Evolutionary conservation across 2,888 invertebrate genomes (phyloP), one percentile per base, ranked within the genome.

Genomic region (Tetragonula carbonaria): DNA sequence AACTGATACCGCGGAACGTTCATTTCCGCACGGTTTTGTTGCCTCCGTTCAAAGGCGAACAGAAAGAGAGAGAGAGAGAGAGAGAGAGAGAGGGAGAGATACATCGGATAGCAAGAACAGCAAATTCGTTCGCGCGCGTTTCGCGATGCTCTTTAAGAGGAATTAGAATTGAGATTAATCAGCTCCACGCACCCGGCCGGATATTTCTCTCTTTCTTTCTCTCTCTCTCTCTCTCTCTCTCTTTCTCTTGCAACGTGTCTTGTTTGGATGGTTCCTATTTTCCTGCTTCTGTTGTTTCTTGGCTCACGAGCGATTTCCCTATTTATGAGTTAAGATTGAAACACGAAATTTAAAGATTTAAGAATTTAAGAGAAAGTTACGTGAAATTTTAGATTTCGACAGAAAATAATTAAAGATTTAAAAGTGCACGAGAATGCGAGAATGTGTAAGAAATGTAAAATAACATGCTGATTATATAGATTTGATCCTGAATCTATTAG

Each of bases 1-100:
- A 87, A 87, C 86, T 87, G 87, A 87, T 88, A 87, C 76, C 74
- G 74, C 76, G 80, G 67, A 70, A 68, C 73, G 80, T 87, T 82
- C 82, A 74, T 84, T 82, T 78, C 78, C 67, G 78, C 78, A 71
- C 66, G 71, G 59, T 82, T 82, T 74, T 83, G 73, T 50, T 74
- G 18, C 63, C 23, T 74, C 53, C 1, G 45, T 45, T 45, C 8
- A 45, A 45, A 45, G 45, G 45, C 45, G 45, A 1, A 1, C 45
- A 45, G 11, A 45, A 8, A 11, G 0, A 45, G 45, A 45, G 38
- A 38, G 5, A 38, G 38, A 38, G 38, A n/a, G n/a, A 45, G 8
- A 45, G 38, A 45, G 38, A 38, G 38, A 45, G 16, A 53, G 23
- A 28, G 21, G 18, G 62, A 8, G 71, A 82, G 84, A 78, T 76